Conservation (phyloP, 2,797 vertebrate species). For the Argya squamiceps region DNA sequence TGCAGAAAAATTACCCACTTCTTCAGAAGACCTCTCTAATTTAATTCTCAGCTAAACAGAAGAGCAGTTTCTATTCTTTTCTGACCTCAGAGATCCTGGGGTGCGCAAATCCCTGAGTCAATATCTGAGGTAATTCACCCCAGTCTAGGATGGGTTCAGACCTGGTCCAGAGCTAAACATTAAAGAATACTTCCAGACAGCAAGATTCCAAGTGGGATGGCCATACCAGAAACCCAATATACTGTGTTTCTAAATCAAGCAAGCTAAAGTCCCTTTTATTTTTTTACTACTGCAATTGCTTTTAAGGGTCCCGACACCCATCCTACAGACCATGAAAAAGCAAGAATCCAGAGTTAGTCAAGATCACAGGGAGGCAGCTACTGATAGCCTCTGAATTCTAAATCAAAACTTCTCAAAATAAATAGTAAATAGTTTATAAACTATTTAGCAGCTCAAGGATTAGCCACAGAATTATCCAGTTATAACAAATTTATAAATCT, state of each 20-base stretch:
- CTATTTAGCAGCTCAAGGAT: neutral
- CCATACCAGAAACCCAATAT: neutral
- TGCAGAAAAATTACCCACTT: neutral
- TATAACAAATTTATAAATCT: neutral
- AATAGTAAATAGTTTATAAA: neutral
- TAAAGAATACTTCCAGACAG: neutral
- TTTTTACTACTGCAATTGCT: neutral
- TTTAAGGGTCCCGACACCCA: neutral
- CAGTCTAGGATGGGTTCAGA: rapidly evolving
- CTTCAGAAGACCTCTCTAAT: neutral
- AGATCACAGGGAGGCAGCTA: neutral
- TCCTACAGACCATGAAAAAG: neutral
- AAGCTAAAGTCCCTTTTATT: neutral
- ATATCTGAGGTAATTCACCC: neutral
- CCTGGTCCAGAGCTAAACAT: neutral
- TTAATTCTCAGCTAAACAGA: neutral
- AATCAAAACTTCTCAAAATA: neutral
- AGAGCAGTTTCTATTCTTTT: neutral
- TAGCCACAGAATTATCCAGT: constrained; percentile 4
- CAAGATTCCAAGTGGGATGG: neutral
- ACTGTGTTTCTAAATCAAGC: neutral
- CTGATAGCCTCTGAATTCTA: neutral
- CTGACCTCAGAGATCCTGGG: neutral
- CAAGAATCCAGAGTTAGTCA: neutral
- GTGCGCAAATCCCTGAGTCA: neutral